Base-by-base conservation (phyloP, 1,140 invertebrate genomes). In the Chrysomallon squamiferum region DNA sequence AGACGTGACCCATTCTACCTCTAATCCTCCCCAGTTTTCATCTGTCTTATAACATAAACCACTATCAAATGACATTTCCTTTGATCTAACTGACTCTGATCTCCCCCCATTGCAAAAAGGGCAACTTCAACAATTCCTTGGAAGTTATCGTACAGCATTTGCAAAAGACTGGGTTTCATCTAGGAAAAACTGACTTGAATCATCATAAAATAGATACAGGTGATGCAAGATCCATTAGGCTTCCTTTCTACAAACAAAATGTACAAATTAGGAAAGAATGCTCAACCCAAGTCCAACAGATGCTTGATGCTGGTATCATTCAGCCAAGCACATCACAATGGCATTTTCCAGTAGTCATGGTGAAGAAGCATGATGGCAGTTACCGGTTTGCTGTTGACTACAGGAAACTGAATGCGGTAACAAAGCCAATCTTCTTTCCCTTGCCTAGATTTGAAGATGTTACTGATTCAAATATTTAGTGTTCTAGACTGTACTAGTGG, bases 361-460 rank as follows among this genome's bases (percentile, higher is more conserved):
- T 77, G 5, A 89, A 89, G 54, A 90, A 90, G 59, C 87, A 88
- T 45, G 75, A 88, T 79, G 82, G 22, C 11, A 47, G 4, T 13
- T 47, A n/a, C 11, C 41, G 11, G n/a, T n/a, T n/a, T n/a, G n/a
- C n/a, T n/a, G n/a, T 22, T 52, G 47, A 50, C 47, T 50, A 50
- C 47, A 50, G 47, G 25, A n/a, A 27, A 9, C 47, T 50, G 11
- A 50, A 50, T 50, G 47, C 20, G 6, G 20, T 50, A 11, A 50
- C 47, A 1, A 50, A 50, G 25, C 47, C n/a, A 7, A 50, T 50
- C 9, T n/a, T 50, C 25, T 50, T 50, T 27, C n/a, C 47, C 7
- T 27, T 50, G 0, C 47, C 47, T 22, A 7, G n/a, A 22, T 27
- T 50, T 50, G 64, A 68, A 22, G 72, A 76, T 60, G 63, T 70